phyloP scores from a whole-genome alignment of 2,888 invertebrate species.

The Lasius platythorax region DNA sequence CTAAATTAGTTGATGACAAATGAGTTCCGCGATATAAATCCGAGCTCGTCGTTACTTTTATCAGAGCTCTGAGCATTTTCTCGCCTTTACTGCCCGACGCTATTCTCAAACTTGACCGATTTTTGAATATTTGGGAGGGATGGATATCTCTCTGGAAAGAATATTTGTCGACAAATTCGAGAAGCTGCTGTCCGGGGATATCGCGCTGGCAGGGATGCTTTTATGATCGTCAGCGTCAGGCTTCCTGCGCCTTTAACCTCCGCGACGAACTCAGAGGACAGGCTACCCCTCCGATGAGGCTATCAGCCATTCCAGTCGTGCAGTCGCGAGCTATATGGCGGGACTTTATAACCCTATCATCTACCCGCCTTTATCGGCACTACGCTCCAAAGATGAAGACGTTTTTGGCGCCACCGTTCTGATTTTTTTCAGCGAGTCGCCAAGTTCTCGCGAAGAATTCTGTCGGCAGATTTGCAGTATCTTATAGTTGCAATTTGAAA shows the following conservation, averaged over 20 bases:
- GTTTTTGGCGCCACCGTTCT: constrained; percentile 82
- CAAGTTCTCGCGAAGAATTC: constrained; percentile 2
- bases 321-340: constrained; percentile 65
- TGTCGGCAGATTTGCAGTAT: neutral
- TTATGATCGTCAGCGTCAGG: constrained; percentile 73
- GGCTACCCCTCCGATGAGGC: constrained; percentile 54
- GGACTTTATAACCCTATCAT: constrained; percentile 81
- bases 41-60: constrained; percentile 58
- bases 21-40: constrained; percentile 30
- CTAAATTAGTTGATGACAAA: constrained; percentile 22
- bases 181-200: constrained; percentile 45
- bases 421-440: constrained; percentile 74
- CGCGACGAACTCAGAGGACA: constrained; percentile 55
- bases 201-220: constrained; percentile 59
- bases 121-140: constrained; percentile 29
- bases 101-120: constrained; percentile 64
- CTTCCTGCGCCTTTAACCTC: constrained; percentile 64
- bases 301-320: constrained; percentile 71
- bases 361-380: constrained; percentile 79
- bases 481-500: neutral
- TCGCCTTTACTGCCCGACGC: constrained; percentile 46
- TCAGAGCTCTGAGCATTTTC: neutral
- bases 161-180: constrained; percentile 67
- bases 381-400: constrained; percentile 78
- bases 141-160: constrained; percentile 17